Evolutionary conservation across 1,140 invertebrate genomes (phyloP).

Genomic region (Melitaea cinxia): DNA sequence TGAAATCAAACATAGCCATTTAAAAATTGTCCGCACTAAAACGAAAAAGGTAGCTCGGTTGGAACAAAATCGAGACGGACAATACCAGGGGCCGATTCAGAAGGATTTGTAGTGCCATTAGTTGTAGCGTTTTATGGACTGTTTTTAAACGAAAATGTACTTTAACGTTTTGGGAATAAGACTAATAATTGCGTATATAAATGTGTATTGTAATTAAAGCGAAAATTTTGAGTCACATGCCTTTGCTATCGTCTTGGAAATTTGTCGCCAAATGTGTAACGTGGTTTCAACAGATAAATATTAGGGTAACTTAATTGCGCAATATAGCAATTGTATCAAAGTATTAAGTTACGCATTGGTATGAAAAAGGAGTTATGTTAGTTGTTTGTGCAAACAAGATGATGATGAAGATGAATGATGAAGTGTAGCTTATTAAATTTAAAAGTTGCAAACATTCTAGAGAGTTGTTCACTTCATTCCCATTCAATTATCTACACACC

Average conservation of each 20-base stretch:
- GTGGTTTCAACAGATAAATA: neutral
- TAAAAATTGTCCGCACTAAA: slow-evolving; percentile 78
- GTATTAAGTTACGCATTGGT: too few species aligned
- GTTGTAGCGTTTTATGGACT: slow-evolving; percentile 30
- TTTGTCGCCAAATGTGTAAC: slow-evolving; percentile 35
- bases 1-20: slow-evolving; percentile 79
- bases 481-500: too few species aligned
- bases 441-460: too few species aligned
- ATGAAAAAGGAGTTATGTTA: too few species aligned
- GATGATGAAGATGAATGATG: too few species aligned
- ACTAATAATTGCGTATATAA: neutral
- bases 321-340: too few species aligned
- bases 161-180: neutral
- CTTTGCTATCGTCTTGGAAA: slow-evolving; percentile 35
- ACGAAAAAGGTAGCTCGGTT: slow-evolving; percentile 65
- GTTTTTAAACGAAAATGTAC: neutral
- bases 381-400: too few species aligned
- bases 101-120: slow-evolving; percentile 78
- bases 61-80: slow-evolving; percentile 68
- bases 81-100: slow-evolving; percentile 70
- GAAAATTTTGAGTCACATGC: slow-evolving; percentile 46
- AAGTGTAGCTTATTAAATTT: too few species aligned
- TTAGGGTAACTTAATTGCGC: neutral
- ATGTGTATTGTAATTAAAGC: slow-evolving; percentile 30
- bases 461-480: too few species aligned